Conservation (phyloP, 2,113 vertebrate species). For the Cephalopholis sonnerati region DNA sequence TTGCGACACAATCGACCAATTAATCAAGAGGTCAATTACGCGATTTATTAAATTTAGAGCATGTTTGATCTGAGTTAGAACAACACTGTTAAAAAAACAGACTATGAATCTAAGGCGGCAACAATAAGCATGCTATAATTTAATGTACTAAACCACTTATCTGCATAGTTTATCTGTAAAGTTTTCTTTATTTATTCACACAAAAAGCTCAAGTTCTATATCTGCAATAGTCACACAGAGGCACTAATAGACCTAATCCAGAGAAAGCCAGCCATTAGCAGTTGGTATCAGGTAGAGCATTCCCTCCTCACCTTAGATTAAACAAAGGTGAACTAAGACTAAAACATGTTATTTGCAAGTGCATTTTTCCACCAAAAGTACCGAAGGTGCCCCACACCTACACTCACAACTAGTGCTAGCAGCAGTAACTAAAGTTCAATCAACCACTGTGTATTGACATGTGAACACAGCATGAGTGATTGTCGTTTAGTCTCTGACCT, state of each 20-base stretch:
- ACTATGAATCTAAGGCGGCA: not conserved
- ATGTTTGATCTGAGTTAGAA: slow-evolving; percentile 43
- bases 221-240: not conserved
- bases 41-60: slow-evolving; percentile 45
- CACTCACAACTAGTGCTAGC: not conserved
- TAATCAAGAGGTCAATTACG: slow-evolving; percentile 61
- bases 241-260: not conserved
- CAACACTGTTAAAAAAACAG: slow-evolving; percentile 4
- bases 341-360: not conserved
- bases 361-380: not conserved
- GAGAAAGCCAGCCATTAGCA: not conserved
- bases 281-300: not conserved
- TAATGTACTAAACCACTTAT: not conserved
- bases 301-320: not conserved
- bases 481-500: not conserved
- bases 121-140: not conserved
- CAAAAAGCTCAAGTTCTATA: not conserved
- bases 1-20: slow-evolving; percentile 62
- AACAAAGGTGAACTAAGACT: not conserved
- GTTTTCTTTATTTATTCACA: not conserved
- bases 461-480: not conserved
- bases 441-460: not conserved
- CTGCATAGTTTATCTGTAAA: not conserved
- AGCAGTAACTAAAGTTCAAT: not conserved
- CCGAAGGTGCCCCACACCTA: no score